Base-by-base conservation (phyloP, 2,888 invertebrate species). In the Drosophila tripunctata region DNA sequence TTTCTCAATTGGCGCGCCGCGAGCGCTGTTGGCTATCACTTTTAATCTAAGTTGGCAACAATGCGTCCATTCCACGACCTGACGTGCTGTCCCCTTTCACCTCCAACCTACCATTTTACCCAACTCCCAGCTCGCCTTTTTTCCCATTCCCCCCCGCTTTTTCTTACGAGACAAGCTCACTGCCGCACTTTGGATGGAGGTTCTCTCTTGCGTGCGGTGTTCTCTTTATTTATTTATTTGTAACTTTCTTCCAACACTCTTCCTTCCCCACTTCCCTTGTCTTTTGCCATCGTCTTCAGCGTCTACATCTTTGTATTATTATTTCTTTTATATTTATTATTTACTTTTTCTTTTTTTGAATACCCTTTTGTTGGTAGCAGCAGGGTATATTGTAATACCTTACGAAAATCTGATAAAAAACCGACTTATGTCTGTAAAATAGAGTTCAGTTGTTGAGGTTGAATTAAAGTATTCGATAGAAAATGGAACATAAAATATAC, bases 41-140 rank as follows among this genome's bases (percentile, higher is more conserved):
- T 80, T 72, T 70, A 84, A 80, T 80, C 73, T 63, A 78, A 80
- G 79, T 80, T 83, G 75, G 75, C 70, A 75, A 83, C 78, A 83
- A 73, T 66, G 75, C 78, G 52, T 68, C 41, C 62, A 31, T 19
- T 36, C 43, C 27, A 48, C 36, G 47, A 45, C 50, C 41, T 40
- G 41, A n/a, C n/a, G 47, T 30, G 41, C 17, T 35, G 15, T 14
- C 15, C 8, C 44, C 19, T 8, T 19, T 17, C 7, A 5, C 21
- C 4, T 7, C 4, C 10, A 22, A n/a, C 12, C 30, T 4, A 0
- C 27, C 3, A n/a, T n/a, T n/a, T n/a, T n/a, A n/a, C n/a, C n/a
- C n/a, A n/a, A n/a, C n/a, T n/a, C n/a, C n/a, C n/a, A n/a, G n/a
- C n/a, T n/a, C n/a, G n/a, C n/a, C n/a, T n/a, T n/a, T n/a, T n/a